A percentile compares a stretch with the other conserved stretches of the same genome.
phyloP scores from a whole-genome alignment of 2,797 vertebrate species.

The Numenius phaeopus region DNA sequence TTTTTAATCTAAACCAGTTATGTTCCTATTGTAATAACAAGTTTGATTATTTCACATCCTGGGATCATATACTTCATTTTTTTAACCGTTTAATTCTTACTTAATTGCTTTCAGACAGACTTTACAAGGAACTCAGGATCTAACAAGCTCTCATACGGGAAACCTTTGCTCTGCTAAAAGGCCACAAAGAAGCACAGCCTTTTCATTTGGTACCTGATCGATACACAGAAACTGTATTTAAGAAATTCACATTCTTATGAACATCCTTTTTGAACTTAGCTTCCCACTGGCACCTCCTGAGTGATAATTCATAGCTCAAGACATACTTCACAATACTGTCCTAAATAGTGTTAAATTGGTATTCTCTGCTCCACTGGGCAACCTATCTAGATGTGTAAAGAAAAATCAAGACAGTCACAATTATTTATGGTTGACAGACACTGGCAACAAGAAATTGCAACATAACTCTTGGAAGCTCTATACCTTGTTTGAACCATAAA shows the following conservation, averaged over 20 bases:
- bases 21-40: not conserved
- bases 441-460: slow-evolving; percentile 46
- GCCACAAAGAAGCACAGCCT: not conserved
- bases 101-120: not conserved
- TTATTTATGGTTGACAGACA: slow-evolving; percentile 73
- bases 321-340: slow-evolving; percentile 44
- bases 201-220: not conserved
- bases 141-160: not conserved
- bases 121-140: not conserved
- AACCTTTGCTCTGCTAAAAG: slow-evolving; percentile 10
- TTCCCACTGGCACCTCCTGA: not conserved
- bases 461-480: slow-evolving; percentile 37
- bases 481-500: slow-evolving; percentile 44
- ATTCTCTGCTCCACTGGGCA: slow-evolving; percentile 65
- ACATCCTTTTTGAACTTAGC: slow-evolving; percentile 21
- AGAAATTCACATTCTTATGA: slow-evolving; percentile 4
- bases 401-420: slow-evolving; percentile 52
- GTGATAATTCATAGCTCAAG: slow-evolving; percentile 25
- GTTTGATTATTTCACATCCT: not conserved
- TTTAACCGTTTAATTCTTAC: not conserved
- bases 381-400: slow-evolving; percentile 38
- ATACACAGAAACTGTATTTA: not conserved
- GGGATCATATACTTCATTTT: not conserved
- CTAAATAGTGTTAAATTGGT: slow-evolving; percentile 55
- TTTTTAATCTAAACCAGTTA: not conserved